These are phyloP conservation scores for Nycteola revayana DNA, from an alignment of 2,888 invertebrate species.

Conservation along the genomic window DNA sequence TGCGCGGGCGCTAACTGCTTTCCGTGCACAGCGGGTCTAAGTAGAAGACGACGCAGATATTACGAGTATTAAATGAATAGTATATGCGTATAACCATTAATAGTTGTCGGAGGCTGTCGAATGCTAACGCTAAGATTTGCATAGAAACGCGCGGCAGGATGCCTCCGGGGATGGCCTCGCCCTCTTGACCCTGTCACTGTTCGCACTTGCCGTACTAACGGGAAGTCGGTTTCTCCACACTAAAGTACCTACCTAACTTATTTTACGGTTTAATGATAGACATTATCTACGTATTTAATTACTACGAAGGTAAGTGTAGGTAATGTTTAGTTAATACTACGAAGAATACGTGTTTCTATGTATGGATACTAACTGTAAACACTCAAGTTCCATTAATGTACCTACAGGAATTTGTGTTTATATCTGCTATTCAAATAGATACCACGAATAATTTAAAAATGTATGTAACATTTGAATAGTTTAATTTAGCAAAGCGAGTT, in stretches of 20 bases:
- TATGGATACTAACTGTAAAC: neutral
- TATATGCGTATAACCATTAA: constrained; percentile 72
- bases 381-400: neutral
- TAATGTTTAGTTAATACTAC: constrained; percentile 17
- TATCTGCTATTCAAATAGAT: too few species aligned
- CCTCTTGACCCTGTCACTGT: constrained; percentile 77
- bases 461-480: constrained; percentile 13
- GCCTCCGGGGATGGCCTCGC: constrained; percentile 66
- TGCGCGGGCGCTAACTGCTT: constrained; percentile 53
- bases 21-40: constrained; percentile 21
- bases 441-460: neutral
- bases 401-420: too few species aligned
- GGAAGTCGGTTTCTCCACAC: constrained; percentile 66
- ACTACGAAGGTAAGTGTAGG: constrained; percentile 23
- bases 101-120: constrained; percentile 69
- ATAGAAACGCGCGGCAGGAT: constrained; percentile 74
- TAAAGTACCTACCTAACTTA: constrained; percentile 33
- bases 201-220: constrained; percentile 71
- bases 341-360: neutral
- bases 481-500: constrained; percentile 20
- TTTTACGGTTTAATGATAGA: constrained; percentile 47
- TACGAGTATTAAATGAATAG: constrained; percentile 64
- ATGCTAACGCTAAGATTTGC: constrained; percentile 72
- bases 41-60: constrained; percentile 51
- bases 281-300: constrained; percentile 46